Conservation (phyloP, 2,888 invertebrate genomes). For the Carabus problematicus region DNA sequence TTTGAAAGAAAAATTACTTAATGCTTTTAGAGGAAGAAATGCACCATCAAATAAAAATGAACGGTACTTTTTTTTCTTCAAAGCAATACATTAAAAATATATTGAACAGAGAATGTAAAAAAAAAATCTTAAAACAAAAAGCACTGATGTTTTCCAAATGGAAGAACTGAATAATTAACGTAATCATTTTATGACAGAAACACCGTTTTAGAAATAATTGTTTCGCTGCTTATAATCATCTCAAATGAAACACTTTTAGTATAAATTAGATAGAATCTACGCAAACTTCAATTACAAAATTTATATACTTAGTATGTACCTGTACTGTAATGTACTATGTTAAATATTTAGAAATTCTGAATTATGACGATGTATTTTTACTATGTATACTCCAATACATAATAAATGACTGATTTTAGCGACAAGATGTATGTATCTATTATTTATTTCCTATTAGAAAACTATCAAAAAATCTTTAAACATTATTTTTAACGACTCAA, state of each 20-base stretch:
- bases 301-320: neutral
- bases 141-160: too few species aligned
- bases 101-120: too few species aligned
- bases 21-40: neutral
- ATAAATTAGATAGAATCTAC: neutral
- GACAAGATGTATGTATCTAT: too few species aligned
- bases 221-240: neutral
- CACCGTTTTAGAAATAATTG: neutral
- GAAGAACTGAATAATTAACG: too few species aligned
- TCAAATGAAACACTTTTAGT: neutral
- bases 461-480: too few species aligned
- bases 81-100: too few species aligned
- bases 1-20: neutral
- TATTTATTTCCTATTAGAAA: too few species aligned
- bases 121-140: too few species aligned
- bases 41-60: neutral
- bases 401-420: slow-evolving; percentile 32
- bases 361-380: slow-evolving; percentile 22
- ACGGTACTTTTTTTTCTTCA: too few species aligned
- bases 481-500: too few species aligned
- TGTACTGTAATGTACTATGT: neutral
- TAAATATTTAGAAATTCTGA: slow-evolving; percentile 1
- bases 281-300: neutral
- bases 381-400: slow-evolving; percentile 24
- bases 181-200: too few species aligned